phyloP scores from a whole-genome alignment of 2,888 invertebrate genomes.

The Microctonus hyperodae region DNA sequence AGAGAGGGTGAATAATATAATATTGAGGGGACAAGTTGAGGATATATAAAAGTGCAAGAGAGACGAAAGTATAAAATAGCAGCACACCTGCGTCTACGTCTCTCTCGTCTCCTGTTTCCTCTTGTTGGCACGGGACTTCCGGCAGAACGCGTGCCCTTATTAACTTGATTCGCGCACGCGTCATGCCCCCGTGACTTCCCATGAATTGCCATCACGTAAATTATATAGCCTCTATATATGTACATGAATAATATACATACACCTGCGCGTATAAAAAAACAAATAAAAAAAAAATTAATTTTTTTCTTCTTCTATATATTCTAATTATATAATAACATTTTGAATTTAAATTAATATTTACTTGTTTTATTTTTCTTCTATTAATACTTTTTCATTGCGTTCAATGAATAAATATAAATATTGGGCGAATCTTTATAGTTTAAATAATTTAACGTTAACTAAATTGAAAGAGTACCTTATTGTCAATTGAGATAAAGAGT shows the following conservation, averaged over 20 bases:
- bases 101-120: constrained; percentile 26
- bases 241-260: neutral
- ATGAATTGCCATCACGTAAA: constrained; percentile 21
- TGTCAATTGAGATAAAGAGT: constrained; percentile 4
- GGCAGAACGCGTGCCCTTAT: constrained; percentile 55
- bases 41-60: constrained; percentile 8
- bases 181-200: constrained; percentile 39
- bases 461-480: neutral
- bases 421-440: neutral
- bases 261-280: neutral
- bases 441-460: neutral
- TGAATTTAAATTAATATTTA: neutral
- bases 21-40: constrained; percentile 4
- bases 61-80: constrained; percentile 25
- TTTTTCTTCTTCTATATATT: no score
- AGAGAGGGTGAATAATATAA: constrained; percentile 1
- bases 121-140: constrained; percentile 44
- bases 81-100: constrained; percentile 46
- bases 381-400: neutral
- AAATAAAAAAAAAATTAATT: no score
- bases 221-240: neutral
- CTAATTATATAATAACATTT: no score
- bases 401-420: neutral
- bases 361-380: no score
- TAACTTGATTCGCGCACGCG: constrained; percentile 47